A percentile compares a stretch with the other conserved stretches of the same genome.
Conservation (phyloP, 2,797 vertebrate genomes). For the Scolopax bukidnonensis region DNA sequence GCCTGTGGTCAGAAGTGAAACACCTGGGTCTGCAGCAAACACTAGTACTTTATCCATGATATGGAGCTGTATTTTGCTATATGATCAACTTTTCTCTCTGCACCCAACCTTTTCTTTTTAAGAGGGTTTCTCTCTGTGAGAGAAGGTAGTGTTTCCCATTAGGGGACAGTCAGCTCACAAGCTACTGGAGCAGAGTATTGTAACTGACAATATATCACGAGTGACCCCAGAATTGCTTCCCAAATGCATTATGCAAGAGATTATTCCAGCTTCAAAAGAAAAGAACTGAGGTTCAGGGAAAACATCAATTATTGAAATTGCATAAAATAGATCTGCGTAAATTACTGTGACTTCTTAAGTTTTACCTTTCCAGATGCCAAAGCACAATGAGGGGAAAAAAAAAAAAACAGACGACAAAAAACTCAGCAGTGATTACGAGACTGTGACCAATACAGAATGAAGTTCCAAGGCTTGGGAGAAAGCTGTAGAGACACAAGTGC, state of each 20-base stretch:
- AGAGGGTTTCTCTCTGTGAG: background rate
- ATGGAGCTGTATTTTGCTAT: background rate
- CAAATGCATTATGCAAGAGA: background rate
- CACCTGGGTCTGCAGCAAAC: background rate
- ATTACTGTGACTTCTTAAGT: background rate
- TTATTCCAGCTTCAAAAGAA: background rate
- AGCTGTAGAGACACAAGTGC: background rate
- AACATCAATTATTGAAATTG: background rate
- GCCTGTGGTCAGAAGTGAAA: background rate
- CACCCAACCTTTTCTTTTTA: background rate
- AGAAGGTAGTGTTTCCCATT: background rate
- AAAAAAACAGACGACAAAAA: background rate
- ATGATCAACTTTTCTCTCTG: background rate
- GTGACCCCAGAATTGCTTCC: background rate
- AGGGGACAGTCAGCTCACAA: background rate
- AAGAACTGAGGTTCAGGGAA: background rate
- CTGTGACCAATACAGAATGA: background rate
- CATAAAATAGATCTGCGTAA: background rate
- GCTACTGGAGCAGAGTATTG: background rate
- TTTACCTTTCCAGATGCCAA: background rate
- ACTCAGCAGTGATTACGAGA: background rate
- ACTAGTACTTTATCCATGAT: accelerated
- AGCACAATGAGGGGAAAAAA: background rate
- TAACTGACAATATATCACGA: background rate
- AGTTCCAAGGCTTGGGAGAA: background rate